These are phyloP conservation scores for Trachelus stipa DNA, from an alignment of 2,888 invertebrate genomes.

Conservation along the genomic window DNA sequence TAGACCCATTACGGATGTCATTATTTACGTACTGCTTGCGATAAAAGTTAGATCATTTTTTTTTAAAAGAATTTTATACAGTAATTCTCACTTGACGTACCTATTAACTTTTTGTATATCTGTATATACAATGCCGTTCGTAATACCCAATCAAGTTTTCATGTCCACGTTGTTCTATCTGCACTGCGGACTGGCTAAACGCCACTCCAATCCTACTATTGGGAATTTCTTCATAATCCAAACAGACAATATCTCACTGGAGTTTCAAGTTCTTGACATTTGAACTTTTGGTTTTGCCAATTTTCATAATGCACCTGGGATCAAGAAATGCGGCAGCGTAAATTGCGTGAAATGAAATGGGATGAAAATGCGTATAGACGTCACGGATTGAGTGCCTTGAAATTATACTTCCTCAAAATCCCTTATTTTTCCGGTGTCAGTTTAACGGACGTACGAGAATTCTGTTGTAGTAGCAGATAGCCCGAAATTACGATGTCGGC, in stretches of 20 bases:
- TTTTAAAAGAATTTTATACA: neutral
- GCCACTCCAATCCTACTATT: neutral
- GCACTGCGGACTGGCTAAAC: neutral
- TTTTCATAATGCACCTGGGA: neutral
- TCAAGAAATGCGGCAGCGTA: neutral
- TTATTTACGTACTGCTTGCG: neutral
- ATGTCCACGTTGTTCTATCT: neutral
- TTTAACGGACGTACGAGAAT: neutral
- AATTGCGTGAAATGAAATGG: neutral
- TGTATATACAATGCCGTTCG: neutral
- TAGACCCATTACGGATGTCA: slow-evolving; percentile 48
- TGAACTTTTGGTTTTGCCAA: neutral
- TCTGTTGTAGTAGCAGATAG: neutral
- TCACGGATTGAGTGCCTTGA: neutral
- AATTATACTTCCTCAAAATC: neutral
- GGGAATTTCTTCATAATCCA: neutral
- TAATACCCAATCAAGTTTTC: neutral
- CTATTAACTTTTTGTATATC: neutral
- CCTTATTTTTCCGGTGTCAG: neutral
- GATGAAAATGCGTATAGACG: neutral
- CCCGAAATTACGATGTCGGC: neutral
- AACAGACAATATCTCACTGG: neutral
- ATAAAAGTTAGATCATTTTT: neutral
- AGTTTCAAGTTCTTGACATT: neutral
- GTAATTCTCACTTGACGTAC: slow-evolving; percentile 16